Percentiles rank a stretch among this genome's conserved stretches.
phyloP scores from a whole-genome alignment of 2,888 invertebrate genomes.

The Poecilus cupreus region DNA sequence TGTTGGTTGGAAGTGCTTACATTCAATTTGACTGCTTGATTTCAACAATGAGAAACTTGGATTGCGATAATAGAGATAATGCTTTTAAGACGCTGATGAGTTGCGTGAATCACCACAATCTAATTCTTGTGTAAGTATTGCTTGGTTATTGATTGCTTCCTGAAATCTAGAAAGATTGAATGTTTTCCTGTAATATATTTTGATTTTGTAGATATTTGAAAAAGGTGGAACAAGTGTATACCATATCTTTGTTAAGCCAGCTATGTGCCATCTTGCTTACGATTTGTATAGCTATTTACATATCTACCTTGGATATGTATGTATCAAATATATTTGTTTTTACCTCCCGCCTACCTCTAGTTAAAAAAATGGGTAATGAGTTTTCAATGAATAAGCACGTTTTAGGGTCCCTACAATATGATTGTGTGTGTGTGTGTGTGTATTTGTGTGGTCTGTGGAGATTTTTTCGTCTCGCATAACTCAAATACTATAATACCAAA shows the following conservation, averaged over 20 bases:
- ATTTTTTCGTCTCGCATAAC: too few species aligned
- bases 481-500: too few species aligned
- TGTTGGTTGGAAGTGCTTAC: slow-evolving; percentile 39
- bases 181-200: too few species aligned
- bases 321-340: too few species aligned
- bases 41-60: not conserved
- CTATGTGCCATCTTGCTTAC: slow-evolving; percentile 21
- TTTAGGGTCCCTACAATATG: too few species aligned
- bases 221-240: slow-evolving; percentile 21
- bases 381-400: too few species aligned
- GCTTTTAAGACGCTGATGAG: slow-evolving; percentile 11
- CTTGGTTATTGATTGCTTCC: too few species aligned
- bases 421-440: too few species aligned
- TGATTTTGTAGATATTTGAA: slow-evolving; percentile 37
- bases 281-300: slow-evolving; percentile 38
- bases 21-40: slow-evolving; percentile 34
- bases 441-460: too few species aligned
- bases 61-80: slow-evolving; percentile 16
- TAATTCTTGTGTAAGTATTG: slow-evolving; percentile 29
- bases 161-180: too few species aligned
- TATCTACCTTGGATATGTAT: not conserved
- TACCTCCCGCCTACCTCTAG: too few species aligned
- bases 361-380: too few species aligned
- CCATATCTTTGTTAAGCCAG: slow-evolving; percentile 29
- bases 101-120: slow-evolving; percentile 36